These are phyloP conservation scores for Promerops cafer DNA, from an alignment of 2,113 vertebrate species.

Conservation along the genomic window DNA sequence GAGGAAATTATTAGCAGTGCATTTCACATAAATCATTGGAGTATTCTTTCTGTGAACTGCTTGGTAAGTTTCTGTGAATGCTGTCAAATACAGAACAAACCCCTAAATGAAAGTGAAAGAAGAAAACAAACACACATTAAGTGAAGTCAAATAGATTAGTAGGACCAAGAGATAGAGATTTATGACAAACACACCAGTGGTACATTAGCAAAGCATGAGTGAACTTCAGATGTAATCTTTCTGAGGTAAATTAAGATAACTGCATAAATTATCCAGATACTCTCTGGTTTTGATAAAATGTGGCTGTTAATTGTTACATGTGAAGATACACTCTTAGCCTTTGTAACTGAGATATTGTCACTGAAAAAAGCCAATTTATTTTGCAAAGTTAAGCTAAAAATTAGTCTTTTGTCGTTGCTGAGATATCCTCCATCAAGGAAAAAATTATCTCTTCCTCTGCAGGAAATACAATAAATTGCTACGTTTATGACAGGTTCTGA, in stretches of 20 bases:
- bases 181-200: not conserved
- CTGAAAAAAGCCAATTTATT: not conserved
- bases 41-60: not conserved
- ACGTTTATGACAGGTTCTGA: not conserved
- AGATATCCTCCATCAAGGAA: not conserved
- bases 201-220: not conserved
- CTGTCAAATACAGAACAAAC: not conserved
- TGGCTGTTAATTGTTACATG: not conserved
- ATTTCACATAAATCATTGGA: not conserved
- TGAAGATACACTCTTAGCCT: not conserved
- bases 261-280: not conserved
- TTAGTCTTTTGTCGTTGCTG: not conserved
- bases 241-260: not conserved
- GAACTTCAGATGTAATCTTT: not conserved
- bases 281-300: not conserved
- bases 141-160: not conserved
- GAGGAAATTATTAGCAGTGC: not conserved
- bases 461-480: not conserved
- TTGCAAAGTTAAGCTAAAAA: slow-evolving; percentile 17
- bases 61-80: not conserved
- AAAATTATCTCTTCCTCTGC: not conserved
- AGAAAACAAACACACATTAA: not conserved
- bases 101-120: not conserved
- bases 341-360: not conserved
- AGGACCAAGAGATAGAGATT: not conserved